Conservation (phyloP, 2,113 vertebrate genomes). For the Sebastes fasciatus region DNA sequence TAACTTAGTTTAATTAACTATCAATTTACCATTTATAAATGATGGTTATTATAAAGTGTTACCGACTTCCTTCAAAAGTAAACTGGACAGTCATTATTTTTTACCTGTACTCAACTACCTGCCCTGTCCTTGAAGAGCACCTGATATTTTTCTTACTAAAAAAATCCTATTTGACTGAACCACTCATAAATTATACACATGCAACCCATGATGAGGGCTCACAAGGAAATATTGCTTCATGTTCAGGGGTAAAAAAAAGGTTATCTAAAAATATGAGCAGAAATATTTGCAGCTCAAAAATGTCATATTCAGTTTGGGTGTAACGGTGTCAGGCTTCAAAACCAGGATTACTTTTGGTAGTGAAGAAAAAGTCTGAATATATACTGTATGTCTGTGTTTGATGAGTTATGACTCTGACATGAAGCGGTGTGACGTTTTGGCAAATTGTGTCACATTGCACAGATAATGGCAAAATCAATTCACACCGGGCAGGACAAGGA, state of each 20-base stretch:
- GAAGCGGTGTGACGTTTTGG: background rate
- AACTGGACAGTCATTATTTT: too few relatives aligned
- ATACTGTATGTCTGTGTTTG: too few relatives aligned
- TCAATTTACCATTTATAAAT: too few relatives aligned
- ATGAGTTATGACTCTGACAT: background rate
- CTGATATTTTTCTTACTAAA: background rate
- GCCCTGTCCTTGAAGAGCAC: too few relatives aligned
- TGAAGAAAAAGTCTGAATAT: background rate
- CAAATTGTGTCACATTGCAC: background rate
- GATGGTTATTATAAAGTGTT: too few relatives aligned
- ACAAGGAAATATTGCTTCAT: background rate
- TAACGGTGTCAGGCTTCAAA: background rate
- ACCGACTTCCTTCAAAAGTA: too few relatives aligned
- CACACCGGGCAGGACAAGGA: background rate
- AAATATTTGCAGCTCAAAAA: conserved; percentile 4
- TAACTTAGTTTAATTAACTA: too few relatives aligned
- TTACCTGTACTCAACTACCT: too few relatives aligned
- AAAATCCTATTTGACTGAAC: background rate
- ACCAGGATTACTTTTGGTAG: background rate
- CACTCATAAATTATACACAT: background rate
- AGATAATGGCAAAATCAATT: background rate
- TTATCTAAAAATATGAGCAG: background rate
- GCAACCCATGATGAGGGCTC: background rate
- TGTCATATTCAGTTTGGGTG: background rate
- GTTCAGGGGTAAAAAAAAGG: background rate